Evolutionary conservation across 2,113 vertebrate genomes (phyloP).

Genomic region (Chiloscyllium plagiosum): DNA sequence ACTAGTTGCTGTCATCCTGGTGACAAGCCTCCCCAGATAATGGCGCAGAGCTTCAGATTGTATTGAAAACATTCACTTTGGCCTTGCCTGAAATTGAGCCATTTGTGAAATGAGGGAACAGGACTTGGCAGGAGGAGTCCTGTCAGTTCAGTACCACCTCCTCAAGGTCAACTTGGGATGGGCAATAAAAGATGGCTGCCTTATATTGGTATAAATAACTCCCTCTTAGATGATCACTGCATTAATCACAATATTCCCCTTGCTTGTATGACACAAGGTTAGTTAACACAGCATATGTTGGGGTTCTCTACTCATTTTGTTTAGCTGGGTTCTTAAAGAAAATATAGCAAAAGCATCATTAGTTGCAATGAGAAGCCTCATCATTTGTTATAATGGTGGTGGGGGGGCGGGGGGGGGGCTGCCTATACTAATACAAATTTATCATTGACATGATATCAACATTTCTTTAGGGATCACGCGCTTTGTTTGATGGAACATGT

Average conservation of each 20-base stretch:
- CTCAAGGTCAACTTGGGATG: background rate
- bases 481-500: background rate
- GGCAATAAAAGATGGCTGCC: background rate
- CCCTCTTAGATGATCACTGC: background rate
- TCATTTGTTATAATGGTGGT: background rate
- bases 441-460: background rate
- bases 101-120: background rate
- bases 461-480: background rate
- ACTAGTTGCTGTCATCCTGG: background rate
- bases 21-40: background rate
- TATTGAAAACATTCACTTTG: background rate
- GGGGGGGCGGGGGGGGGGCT: too few relatives aligned
- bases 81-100: background rate
- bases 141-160: background rate
- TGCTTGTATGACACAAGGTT: too few relatives aligned
- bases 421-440: background rate
- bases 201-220: background rate
- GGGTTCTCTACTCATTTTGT: background rate
- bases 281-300: background rate
- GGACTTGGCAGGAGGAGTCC: too few relatives aligned
- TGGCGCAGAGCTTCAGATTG: background rate
- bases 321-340: background rate
- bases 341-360: background rate
- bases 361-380: background rate
- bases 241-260: background rate